phyloP scores from a whole-genome alignment of 2,113 vertebrate genomes.

The Campylorhamphus procurvoides region DNA sequence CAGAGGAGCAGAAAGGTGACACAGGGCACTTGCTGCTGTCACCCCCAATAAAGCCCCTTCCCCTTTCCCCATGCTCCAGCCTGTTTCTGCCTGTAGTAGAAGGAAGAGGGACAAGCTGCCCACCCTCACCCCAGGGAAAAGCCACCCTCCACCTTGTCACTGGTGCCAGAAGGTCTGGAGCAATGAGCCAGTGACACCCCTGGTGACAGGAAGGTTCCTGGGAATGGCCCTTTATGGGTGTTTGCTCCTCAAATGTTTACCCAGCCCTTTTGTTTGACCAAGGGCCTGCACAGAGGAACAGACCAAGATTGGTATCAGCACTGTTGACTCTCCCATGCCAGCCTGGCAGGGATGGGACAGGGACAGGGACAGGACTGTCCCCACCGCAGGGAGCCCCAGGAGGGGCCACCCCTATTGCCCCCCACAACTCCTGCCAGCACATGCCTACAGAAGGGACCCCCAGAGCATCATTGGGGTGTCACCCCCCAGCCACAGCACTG shows the following conservation, averaged over 20 bases:
- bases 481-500: accelerated
- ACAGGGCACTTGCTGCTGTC: accelerated
- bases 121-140: background rate
- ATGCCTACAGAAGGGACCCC: accelerated
- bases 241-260: constrained; percentile 58
- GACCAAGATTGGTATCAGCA: background rate
- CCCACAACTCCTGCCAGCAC: background rate
- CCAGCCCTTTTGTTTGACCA: background rate
- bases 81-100: background rate
- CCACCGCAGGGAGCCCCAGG: accelerated
- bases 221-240: constrained; percentile 30
- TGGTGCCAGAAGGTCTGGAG: accelerated
- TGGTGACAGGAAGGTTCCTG: background rate
- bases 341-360: background rate
- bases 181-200: accelerated
- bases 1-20: background rate
- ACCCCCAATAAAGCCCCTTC: constrained; percentile 15
- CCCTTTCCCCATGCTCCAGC: background rate
- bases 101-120: background rate
- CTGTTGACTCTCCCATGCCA: background rate
- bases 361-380: background rate
- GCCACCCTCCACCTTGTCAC: accelerated
- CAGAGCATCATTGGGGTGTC: accelerated
- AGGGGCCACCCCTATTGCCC: background rate
- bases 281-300: background rate